phyloP scores from a whole-genome alignment of 1,140 invertebrate species.

The Pissodes strobi region DNA sequence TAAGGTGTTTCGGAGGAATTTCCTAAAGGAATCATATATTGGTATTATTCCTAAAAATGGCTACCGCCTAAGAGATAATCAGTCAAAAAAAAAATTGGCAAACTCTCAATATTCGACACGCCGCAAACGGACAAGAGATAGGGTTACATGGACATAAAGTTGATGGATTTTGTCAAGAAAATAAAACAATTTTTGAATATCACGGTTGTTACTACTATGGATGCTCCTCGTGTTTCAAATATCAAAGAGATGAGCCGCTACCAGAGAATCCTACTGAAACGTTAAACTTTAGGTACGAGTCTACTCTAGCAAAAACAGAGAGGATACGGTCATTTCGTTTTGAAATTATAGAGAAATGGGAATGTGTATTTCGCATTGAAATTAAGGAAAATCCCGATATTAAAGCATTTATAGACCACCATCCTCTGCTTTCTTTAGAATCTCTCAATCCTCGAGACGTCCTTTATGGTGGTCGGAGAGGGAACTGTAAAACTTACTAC shows the following conservation, averaged over 20 bases:
- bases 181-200: constrained; percentile 26
- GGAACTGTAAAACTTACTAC: constrained; percentile 45
- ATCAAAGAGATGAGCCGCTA: constrained; percentile 15
- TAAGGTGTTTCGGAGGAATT: constrained; percentile 10
- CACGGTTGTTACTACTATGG: constrained; percentile 28
- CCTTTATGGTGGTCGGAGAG: constrained; percentile 50
- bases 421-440: background rate
- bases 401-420: background rate
- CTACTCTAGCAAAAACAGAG: constrained; percentile 5
- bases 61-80: too few species aligned
- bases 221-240: background rate
- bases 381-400: background rate
- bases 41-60: constrained; percentile 20
- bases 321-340: background rate
- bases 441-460: constrained; percentile 3
- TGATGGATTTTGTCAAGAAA: constrained; percentile 13
- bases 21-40: constrained; percentile 2
- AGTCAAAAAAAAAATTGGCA: background rate
- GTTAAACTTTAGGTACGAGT: background rate
- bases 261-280: background rate
- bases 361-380: constrained; percentile 5
- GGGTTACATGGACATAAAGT: constrained; percentile 10
- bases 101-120: constrained; percentile 20
- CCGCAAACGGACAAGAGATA: constrained; percentile 4
- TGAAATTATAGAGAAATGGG: constrained; percentile 18